phyloP scores from a whole-genome alignment of 2,888 invertebrate genomes.

The Tetragonisca angustula region DNA sequence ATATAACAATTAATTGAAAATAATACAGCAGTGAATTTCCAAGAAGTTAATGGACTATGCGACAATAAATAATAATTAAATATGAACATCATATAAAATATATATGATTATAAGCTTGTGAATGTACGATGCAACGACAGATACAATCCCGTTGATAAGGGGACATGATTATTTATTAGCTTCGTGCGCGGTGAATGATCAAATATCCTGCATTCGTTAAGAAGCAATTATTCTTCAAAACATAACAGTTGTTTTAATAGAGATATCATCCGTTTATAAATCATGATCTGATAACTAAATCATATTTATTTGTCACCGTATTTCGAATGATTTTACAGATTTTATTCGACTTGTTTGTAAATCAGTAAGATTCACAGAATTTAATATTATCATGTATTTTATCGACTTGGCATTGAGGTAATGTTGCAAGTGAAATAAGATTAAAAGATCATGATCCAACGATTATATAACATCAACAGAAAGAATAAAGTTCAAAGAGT shows the following conservation, averaged over 20 bases:
- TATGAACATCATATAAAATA: conserved; percentile 12
- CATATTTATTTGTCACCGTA: neutral
- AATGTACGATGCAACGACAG: conserved; percentile 39
- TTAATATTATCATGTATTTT: neutral
- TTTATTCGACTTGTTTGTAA: neutral
- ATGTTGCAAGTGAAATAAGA: conserved; percentile 10
- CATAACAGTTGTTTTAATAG: conserved; percentile 29
- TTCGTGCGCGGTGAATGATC: conserved; percentile 30
- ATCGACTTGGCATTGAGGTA: neutral
- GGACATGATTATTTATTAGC: conserved; percentile 54
- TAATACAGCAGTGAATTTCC: neutral
- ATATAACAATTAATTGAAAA: conserved; percentile 5
- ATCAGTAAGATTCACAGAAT: neutral
- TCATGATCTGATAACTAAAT: neutral
- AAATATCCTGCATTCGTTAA: conserved; percentile 51
- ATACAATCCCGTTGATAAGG: conserved; percentile 30
- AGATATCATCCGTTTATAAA: neutral
- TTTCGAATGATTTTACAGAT: neutral
- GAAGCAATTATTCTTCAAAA: conserved; percentile 22
- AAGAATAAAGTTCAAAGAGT: conserved; percentile 2
- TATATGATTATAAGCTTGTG: conserved; percentile 30
- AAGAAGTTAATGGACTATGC: neutral
- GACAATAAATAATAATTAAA: conserved; percentile 33
- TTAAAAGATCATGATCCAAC: conserved; percentile 2
- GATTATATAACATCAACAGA: neutral